Conservation (phyloP, 1,140 invertebrate species). For the Eriosoma lanigerum region DNA sequence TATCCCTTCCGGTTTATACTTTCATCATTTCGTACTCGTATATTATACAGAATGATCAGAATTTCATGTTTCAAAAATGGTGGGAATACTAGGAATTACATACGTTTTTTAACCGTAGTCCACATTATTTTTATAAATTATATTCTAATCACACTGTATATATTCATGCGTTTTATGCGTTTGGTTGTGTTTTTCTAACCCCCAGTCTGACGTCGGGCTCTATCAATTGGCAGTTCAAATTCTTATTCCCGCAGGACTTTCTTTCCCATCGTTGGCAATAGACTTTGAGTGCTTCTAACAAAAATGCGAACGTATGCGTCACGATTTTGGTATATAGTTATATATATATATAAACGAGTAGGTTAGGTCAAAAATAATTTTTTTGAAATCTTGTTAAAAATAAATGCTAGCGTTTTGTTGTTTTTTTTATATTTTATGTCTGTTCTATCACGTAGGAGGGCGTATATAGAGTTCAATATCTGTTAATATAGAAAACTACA, state of each 20-base stretch:
- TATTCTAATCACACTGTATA: not conserved
- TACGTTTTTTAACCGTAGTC: no score
- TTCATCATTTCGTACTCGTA: conserved; percentile 10
- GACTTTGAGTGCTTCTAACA: not conserved
- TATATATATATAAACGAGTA: no score
- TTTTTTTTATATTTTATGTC: no score
- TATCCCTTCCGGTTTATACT: not conserved
- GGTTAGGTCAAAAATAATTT: conserved; percentile 13
- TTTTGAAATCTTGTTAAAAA: conserved; percentile 1
- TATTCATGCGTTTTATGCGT: not conserved
- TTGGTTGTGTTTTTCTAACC: conserved; percentile 11
- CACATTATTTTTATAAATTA: no score
- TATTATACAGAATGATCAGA: not conserved
- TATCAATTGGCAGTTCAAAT: conserved; percentile 44
- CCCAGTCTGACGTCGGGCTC: not conserved
- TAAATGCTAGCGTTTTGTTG: not conserved
- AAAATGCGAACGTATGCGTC: conserved; percentile 6
- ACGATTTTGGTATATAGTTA: conserved; percentile 26
- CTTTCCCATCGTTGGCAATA: not conserved
- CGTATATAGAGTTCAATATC: not conserved
- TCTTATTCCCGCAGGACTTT: conserved; percentile 6
- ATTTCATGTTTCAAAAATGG: no score
- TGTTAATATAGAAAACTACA: no score
- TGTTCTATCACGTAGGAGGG: not conserved
- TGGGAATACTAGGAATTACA: no score